A percentile compares a stretch with the other conserved stretches of the same genome.
Conservation (phyloP, 2,113 vertebrate species). For the Stomatorhinus ivindoensis region DNA sequence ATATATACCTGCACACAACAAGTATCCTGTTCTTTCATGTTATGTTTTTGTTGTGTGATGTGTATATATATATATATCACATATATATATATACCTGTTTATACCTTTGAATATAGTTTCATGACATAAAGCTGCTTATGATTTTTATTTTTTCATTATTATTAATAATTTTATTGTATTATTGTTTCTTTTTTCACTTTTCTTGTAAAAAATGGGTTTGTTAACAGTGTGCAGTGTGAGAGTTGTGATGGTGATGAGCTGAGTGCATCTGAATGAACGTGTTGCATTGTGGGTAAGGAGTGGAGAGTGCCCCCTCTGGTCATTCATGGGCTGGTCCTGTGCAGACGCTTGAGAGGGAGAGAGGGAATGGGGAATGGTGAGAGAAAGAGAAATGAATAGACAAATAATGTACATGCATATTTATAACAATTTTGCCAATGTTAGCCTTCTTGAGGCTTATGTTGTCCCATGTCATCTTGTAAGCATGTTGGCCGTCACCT, state of each 20-base stretch:
- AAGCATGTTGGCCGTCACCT: background rate
- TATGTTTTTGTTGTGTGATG: conserved; percentile 50
- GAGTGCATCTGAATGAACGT: conserved; percentile 65
- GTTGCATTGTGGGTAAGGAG: conserved; percentile 47
- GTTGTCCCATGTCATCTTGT: background rate
- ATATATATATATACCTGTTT: conserved; percentile 53
- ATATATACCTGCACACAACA: conserved; percentile 55
- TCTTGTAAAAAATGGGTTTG: conserved; percentile 48
- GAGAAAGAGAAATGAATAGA: conserved; percentile 28
- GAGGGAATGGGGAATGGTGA: background rate
- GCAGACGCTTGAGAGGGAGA: conserved; percentile 28
- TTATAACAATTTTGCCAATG: background rate
- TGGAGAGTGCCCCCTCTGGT: conserved; percentile 52
- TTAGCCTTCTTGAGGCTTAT: background rate
- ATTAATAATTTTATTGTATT: conserved; percentile 43
- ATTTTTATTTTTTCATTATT: conserved; percentile 51
- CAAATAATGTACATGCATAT: background rate
- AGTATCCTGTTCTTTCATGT: conserved; percentile 48
- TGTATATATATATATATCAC: conserved; percentile 57
- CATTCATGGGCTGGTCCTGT: conserved; percentile 84
- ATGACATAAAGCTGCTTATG: conserved; percentile 82
- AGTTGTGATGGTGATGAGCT: conserved; percentile 51
- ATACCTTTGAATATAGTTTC: conserved; percentile 74
- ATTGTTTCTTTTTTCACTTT: conserved; percentile 50
- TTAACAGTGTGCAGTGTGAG: conserved; percentile 68